Conservation (phyloP, 1,140 invertebrate species). For the Lasioglossum albipes region DNA sequence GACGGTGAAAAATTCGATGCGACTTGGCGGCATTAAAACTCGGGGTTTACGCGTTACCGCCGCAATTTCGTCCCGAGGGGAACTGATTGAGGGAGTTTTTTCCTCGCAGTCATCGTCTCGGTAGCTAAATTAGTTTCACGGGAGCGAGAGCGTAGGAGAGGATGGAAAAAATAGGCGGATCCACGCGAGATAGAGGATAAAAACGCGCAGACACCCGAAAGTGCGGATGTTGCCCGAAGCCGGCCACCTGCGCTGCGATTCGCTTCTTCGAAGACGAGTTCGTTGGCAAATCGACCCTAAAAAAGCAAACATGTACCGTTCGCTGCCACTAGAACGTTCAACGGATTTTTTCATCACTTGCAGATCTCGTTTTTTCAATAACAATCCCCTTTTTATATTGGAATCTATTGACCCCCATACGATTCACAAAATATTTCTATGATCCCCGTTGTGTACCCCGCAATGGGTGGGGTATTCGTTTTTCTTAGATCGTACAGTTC, state of each 20-base stretch:
- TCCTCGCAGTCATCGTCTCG: conserved; percentile 40
- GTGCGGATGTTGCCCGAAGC: conserved; percentile 1
- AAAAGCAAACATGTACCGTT: no score
- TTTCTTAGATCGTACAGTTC: no score
- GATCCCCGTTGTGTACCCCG: no score
- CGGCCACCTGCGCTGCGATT: conserved; percentile 51
- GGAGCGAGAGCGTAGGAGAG: not conserved
- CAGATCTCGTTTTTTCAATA: no score
- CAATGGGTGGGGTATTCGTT: no score
- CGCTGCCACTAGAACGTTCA: no score
- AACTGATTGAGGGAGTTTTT: conserved; percentile 28
- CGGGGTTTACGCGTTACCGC: conserved; percentile 34
- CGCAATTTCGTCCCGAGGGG: conserved; percentile 28
- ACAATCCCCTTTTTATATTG: no score
- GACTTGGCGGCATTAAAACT: conserved; percentile 40
- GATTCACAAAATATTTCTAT: no score
- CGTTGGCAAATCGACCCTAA: not conserved
- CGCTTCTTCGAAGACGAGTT: conserved; percentile 42
- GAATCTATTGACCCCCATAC: no score
- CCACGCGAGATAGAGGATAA: conserved; percentile 2
- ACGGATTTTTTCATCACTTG: no score
- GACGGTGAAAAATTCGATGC: conserved; percentile 9
- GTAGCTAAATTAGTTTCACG: conserved; percentile 45
- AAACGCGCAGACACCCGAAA: conserved; percentile 13
- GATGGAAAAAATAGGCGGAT: not conserved